Evolutionary conservation across 92 coral and sea anemone genomes (phyloP).

Genomic region (Umimayanthus chanpuru): DNA sequence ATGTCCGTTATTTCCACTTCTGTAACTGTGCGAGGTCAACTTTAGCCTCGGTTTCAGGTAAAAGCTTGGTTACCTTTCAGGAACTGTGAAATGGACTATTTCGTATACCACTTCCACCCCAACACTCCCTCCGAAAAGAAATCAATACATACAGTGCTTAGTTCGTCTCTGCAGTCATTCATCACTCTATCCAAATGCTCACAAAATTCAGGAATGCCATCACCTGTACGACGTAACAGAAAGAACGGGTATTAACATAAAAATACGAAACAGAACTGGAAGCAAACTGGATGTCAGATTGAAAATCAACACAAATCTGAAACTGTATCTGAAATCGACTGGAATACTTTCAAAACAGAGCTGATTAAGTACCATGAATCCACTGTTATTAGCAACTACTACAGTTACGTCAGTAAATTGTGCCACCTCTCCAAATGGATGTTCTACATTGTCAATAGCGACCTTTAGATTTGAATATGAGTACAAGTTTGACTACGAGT

Average conservation of each 20-base stretch:
- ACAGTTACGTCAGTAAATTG: background rate
- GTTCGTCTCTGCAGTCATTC: conserved; percentile 39
- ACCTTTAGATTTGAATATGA: no score
- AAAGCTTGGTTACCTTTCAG: no score
- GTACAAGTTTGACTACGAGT: no score
- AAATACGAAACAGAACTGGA: background rate
- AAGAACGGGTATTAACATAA: background rate
- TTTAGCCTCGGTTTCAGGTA: no score
- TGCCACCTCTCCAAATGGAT: no score
- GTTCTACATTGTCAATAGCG: no score
- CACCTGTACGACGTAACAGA: conserved; percentile 21
- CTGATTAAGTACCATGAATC: background rate
- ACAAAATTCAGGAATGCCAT: conserved; percentile 40
- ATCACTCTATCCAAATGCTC: conserved; percentile 42
- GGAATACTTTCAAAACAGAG: background rate
- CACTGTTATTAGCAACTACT: no score
- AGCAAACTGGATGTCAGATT: background rate
- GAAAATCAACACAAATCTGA: background rate
- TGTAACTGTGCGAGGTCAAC: no score
- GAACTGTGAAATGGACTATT: no score
- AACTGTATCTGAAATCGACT: background rate
- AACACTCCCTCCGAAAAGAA: background rate
- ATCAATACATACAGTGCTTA: conserved; percentile 47
- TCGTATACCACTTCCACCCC: background rate
- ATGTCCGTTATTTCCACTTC: no score